phyloP scores from a whole-genome alignment of 2,797 vertebrate species.

The Liasis olivaceus region DNA sequence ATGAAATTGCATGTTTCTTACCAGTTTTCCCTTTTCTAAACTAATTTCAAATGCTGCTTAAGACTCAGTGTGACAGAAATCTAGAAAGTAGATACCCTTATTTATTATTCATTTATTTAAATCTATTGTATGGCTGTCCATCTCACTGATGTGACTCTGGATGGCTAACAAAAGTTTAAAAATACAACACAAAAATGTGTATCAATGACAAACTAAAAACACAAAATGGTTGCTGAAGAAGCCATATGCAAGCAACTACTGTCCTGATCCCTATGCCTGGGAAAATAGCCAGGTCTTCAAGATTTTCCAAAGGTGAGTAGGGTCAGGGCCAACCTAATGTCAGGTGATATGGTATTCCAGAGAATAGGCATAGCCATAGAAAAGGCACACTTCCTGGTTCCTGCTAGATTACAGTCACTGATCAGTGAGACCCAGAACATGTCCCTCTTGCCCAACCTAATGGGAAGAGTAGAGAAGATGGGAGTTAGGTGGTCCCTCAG shows the following conservation, averaged over 20 bases:
- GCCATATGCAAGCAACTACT: not conserved
- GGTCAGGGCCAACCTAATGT: not conserved
- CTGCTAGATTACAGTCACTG: not conserved
- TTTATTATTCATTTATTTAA: not conserved
- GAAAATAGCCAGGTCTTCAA: not conserved
- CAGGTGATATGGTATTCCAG: not conserved
- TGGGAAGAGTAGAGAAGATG: not conserved
- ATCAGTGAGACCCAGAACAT: not conserved
- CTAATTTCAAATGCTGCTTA: not conserved
- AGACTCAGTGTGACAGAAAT: not conserved
- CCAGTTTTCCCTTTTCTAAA: not conserved
- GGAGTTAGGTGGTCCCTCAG: not conserved
- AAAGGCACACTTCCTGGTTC: not conserved
- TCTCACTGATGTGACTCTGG: not conserved
- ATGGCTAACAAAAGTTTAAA: not conserved
- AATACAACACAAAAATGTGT: not conserved
- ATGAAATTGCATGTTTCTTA: not conserved
- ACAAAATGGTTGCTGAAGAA: not conserved
- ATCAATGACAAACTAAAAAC: not conserved
- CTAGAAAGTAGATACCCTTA: not conserved
- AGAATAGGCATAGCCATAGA: not conserved
- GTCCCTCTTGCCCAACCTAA: not conserved
- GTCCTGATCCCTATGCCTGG: not conserved
- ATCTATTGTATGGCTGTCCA: not conserved
- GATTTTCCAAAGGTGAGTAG: not conserved